Evolutionary conservation across 2,888 invertebrate genomes (phyloP).

Genomic region (Cephus nigrinus): DNA sequence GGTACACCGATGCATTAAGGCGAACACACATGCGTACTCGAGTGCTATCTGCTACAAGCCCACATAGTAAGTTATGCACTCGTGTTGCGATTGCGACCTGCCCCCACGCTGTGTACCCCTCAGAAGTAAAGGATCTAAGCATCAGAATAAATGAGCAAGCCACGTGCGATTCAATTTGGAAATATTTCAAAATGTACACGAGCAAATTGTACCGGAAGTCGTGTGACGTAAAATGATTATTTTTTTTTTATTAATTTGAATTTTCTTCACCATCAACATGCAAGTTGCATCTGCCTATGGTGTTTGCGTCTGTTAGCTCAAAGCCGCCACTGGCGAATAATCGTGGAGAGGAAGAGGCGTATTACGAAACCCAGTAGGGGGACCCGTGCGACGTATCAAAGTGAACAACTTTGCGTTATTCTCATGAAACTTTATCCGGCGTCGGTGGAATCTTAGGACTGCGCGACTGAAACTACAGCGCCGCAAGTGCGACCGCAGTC

Average conservation of each 20-base stretch:
- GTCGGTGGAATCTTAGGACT: not conserved
- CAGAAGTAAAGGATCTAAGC: not conserved
- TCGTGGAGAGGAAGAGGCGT: conserved; percentile 5
- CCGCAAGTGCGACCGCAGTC: not conserved
- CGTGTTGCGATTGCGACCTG: not conserved
- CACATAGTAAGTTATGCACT: not conserved
- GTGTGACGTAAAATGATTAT: not conserved
- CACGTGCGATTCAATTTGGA: not conserved
- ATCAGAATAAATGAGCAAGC: not conserved
- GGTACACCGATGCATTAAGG: not conserved
- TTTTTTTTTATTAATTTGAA: not conserved
- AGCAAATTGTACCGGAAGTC: not conserved
- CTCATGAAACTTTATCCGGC: not conserved
- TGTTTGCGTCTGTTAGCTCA: not conserved
- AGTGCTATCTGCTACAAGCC: not conserved
- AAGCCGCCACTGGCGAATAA: not conserved
- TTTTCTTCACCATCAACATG: not conserved
- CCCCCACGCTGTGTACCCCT: too few species aligned
- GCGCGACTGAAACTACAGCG: not conserved
- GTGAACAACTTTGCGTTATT: not conserved
- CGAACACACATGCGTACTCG: not conserved
- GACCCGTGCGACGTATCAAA: not conserved
- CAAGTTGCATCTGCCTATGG: not conserved
- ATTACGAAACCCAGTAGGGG: conserved; percentile 6
- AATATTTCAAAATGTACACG: not conserved